Base-by-base conservation (phyloP, 1,140 invertebrate species). In the Campoletis sonorensis region DNA sequence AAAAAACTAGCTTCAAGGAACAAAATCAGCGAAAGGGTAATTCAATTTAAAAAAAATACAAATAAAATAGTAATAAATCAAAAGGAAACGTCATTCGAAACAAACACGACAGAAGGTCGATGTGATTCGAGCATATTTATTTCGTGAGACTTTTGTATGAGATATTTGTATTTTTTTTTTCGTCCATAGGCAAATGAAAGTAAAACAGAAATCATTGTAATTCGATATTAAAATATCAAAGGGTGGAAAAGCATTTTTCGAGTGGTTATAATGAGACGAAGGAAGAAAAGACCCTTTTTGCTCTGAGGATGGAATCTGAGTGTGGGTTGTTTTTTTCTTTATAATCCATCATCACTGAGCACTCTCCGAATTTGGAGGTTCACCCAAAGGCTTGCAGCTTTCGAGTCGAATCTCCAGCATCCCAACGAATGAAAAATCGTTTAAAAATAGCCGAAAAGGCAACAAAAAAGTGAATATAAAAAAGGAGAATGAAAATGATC, bases 401-500 rank as follows among this genome's bases (percentile, higher is more conserved):
- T 75, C 21, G 1, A n/a, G 13, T 33, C 5, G 18, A 4, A 11
- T 40, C 30, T 72, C 71, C 15, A 27, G 15, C 51, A 51, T 67
- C 26, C 40, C 45, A 27, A 75, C 26, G 26, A 27, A 49, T 54
- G 45, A 75, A 75, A 75, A 75, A 75, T 75, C 51, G 72, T 75
- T 75, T 54, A 75, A 75, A 75, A 54, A 75, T 75, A 75, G 72
- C 30, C 30, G 45, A 30, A 51, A 75, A 26, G 40, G 30, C 10
- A 33, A 77, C n/a, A 61, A 61, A 64, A 78, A 61, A 78, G 26
- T n/a, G 49, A n/a, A 71, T n/a, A 49, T 5, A 67, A 15, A 45
- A 10, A 45, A 67, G 61, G 26, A 79, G 27, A 71, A 70, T 27
- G 45, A 54, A 45, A 73, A 33, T 40, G 5, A 51, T 71, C 16